Evolutionary conservation across 1,140 invertebrate genomes (phyloP), one percentile per base, ranked within the genome.

Genomic region (Lethocerus indicus): DNA sequence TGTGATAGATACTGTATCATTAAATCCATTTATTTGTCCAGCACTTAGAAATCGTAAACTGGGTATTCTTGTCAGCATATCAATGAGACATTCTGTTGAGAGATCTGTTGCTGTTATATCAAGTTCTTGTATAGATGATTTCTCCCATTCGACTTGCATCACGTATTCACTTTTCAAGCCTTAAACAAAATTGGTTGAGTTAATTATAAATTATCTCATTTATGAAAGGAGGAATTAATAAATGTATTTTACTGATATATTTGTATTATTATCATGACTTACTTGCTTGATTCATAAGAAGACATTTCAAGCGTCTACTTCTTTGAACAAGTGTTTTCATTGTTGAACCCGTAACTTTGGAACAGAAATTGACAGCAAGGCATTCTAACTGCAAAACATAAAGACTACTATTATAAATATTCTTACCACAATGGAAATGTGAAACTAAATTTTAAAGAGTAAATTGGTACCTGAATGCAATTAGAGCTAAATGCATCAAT

Each of bases 101-200:
- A 99, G 67, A 66, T 99, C 94, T 0, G 94, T 98, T 0, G 87
- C 95, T 0, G 90, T 94, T 25, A 99, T 83, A 60, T 99, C 95
- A 50, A 99, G 61, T 66, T 99, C 95, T 64, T 88, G 86, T 35
- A 99, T 66, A 1, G 78, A 76, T 1, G 87, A 87, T 61, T 96
- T 94, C 61, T 98, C 93, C 96, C 96, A 99, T 59, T 98, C 92
- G 1, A 96, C 90, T 64, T 84, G 80, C 78, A 85, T 85, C 23
- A 98, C 81, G 62, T 90, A 75, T 51, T 94, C 87, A 59, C 87
- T 90, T 60, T 85, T 78, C 1, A 95, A 69, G 16, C 48, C 48
- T 49, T 16, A 7, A 44, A 21, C n/a, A 39, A 32, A 32, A 9
- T 32, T 32, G n/a, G n/a, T 32, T n/a, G n/a, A 32, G 9, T 32